phyloP scores from a whole-genome alignment of 2,113 vertebrate species.

The Rhagologus leucostigma region DNA sequence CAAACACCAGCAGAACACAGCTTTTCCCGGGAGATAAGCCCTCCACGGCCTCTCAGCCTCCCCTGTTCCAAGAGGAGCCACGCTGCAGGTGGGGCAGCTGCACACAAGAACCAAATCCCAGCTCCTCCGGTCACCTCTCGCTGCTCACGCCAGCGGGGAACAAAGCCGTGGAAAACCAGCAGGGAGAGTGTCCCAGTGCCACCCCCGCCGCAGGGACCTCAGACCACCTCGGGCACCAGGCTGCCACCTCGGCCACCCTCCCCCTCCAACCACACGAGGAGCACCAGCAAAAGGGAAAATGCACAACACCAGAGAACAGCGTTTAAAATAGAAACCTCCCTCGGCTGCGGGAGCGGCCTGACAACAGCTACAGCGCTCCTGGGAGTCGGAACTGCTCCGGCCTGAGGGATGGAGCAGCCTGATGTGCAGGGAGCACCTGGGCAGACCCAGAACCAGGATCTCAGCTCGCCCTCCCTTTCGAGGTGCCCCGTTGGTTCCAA shows the following conservation, averaged over 20 bases:
- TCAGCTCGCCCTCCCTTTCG: accelerated
- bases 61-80: background rate
- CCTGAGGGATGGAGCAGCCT: background rate
- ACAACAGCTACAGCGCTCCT: background rate
- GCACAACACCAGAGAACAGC: background rate
- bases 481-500: accelerated
- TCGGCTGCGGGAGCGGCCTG: background rate
- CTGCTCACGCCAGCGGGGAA: background rate
- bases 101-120: accelerated
- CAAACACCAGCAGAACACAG: background rate
- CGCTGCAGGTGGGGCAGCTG: background rate
- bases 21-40: background rate
- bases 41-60: background rate
- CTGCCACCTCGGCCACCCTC: background rate
- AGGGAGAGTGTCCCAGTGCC: accelerated
- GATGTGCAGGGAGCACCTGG: accelerated
- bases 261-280: background rate
- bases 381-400: accelerated
- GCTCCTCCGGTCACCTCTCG: accelerated
- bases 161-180: accelerated
- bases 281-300: background rate
- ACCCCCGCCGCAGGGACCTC: background rate
- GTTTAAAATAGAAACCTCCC: background rate
- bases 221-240: background rate
- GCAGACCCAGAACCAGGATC: background rate